A percentile compares a stretch with the other conserved stretches of the same genome.
Evolutionary conservation across 1,140 invertebrate species (phyloP).

Genomic region (Lepidostoma basale): DNA sequence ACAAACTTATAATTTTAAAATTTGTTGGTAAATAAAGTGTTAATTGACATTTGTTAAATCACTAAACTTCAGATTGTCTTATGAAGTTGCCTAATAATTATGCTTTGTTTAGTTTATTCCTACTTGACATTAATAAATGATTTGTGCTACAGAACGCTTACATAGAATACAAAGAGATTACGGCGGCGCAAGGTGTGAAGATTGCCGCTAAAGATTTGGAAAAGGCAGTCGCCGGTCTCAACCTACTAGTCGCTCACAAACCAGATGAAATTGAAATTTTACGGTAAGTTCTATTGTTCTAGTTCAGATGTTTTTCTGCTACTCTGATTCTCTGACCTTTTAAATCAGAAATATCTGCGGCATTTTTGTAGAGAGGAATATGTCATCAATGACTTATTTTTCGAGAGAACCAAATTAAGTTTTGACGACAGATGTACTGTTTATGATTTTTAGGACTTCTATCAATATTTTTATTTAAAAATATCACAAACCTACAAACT

Average conservation of each 20-base stretch:
- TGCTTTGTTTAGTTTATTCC: too few species aligned
- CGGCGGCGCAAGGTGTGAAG: constrained; percentile 97
- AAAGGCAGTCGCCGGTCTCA: constrained; percentile 94
- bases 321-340: too few species aligned
- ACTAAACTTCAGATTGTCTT: neutral
- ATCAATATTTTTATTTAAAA: too few species aligned
- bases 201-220: constrained; percentile 97
- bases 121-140: neutral
- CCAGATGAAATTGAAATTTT: constrained; percentile 92
- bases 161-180: constrained; percentile 92
- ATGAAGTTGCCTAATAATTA: neutral
- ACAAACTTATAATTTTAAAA: too few species aligned
- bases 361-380: too few species aligned
- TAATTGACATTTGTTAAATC: neutral
- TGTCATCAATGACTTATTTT: too few species aligned
- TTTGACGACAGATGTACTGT: too few species aligned
- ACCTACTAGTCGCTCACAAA: constrained; percentile 86
- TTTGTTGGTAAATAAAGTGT: too few species aligned
- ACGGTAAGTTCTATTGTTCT: constrained; percentile 49
- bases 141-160: constrained; percentile 82
- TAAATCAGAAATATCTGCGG: too few species aligned
- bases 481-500: too few species aligned
- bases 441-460: too few species aligned
- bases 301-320: neutral
- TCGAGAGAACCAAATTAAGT: too few species aligned